phyloP scores from a whole-genome alignment of 2,888 invertebrate genomes.

The Xiphydria camelus region DNA sequence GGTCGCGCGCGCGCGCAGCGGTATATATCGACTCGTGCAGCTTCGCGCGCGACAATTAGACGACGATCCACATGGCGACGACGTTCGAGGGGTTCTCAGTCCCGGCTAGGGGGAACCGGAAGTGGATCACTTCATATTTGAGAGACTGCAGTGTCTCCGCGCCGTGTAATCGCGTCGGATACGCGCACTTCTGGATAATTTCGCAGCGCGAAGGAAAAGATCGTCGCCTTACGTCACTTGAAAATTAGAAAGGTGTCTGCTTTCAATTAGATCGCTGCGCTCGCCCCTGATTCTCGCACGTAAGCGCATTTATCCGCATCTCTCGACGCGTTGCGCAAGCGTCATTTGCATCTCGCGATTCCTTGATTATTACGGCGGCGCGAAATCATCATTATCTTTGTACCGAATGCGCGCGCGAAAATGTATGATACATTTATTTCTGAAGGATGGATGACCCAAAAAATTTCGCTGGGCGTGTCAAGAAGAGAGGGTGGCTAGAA shows the following conservation, averaged over 20 bases:
- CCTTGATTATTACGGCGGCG: conserved; percentile 23
- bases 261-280: conserved; percentile 32
- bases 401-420: background rate
- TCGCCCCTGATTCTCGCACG: conserved; percentile 13
- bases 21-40: background rate
- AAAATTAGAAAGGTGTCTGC: conserved; percentile 38
- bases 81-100: too few species aligned
- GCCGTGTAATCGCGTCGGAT: too few species aligned
- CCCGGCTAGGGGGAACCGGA: too few species aligned
- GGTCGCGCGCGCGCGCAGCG: background rate
- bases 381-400: background rate
- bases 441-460: too few species aligned
- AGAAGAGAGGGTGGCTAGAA: too few species aligned
- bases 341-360: conserved; percentile 19
- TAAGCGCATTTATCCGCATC: conserved; percentile 10
- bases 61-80: conserved; percentile 34
- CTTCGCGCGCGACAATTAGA: conserved; percentile 15
- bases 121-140: too few species aligned
- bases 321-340: conserved; percentile 15
- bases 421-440: too few species aligned
- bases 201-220: conserved; percentile 17
- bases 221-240: conserved; percentile 30
- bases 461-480: too few species aligned
- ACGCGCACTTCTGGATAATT: too few species aligned
- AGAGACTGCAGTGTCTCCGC: too few species aligned